phyloP scores from a whole-genome alignment of 37 sponge, comb jelly and placozoan species.

The Chondrilla cf. caribensis region DNA sequence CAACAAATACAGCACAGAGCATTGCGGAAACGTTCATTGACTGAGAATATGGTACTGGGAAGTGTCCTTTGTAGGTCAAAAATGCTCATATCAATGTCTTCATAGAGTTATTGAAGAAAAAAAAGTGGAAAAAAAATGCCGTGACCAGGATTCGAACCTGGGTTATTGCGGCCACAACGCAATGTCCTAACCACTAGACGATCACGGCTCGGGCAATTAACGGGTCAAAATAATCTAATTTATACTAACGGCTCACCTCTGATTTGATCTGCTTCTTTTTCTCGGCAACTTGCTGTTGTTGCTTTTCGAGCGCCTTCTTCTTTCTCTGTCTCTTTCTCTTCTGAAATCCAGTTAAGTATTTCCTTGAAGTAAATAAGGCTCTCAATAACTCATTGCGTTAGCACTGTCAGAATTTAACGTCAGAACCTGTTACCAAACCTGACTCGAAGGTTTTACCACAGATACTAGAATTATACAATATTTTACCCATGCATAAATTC shows the following conservation, averaged over 20 bases:
- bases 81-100: no score
- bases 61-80: no score
- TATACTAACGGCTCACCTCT: background rate
- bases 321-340: constrained; percentile 46
- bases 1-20: no score
- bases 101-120: no score
- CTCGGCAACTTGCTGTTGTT: constrained; percentile 27
- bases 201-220: constrained; percentile 65
- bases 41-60: no score
- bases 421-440: no score
- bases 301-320: constrained; percentile 23
- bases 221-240: background rate
- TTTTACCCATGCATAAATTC: no score
- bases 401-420: no score
- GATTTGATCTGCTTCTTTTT: background rate
- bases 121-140: constrained; percentile 60
- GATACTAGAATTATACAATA: no score
- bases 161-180: constrained; percentile 96
- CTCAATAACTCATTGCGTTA: no score
- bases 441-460: no score
- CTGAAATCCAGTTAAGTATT: constrained; percentile 46
- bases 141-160: constrained; percentile 97
- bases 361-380: constrained; percentile 18
- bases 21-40: no score
- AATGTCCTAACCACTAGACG: constrained; percentile 98